Evolutionary conservation across 2,888 invertebrate genomes (phyloP), one percentile per base, ranked within the genome.

Genomic region (Latrodectus elegans): DNA sequence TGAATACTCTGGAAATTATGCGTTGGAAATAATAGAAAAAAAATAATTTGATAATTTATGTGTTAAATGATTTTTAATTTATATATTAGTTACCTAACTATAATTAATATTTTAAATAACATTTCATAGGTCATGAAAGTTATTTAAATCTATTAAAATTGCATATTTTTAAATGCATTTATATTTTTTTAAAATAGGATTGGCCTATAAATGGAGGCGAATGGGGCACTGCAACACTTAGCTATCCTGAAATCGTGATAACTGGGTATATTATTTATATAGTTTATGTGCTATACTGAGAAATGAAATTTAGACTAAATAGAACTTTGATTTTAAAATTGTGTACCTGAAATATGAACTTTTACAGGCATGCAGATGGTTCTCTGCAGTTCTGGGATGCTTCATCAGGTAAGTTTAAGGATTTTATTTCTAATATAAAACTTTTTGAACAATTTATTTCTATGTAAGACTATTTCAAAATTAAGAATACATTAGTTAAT

Each of bases 141-240:
- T 38, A 38, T 38, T 38, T 38, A 38, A 38, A 4, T 38, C 4
- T 38, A 38, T 38, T 38, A 38, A 38, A 38, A 38, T 6, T 38
- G 38, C 38, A 22, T 51, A 49, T 11, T 11, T 76, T 67, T 53
- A 17, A 0, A 12, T 60, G 22, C 17, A 53, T 15, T 15, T 38
- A 53, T 14, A 70, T n/a, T 8, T 60, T 65, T n/a, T 55, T 53
- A 64, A 71, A 8, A 91, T 15, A 93, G 93, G 95, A 97, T 92
- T 99, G 99, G 99, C 99, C 99, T 85, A 95, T 99, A 90, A 95
- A 95, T 91, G 99, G 99, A 65, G 99, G 99, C 81, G 96, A 96
- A 92, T 98, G 98, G 97, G 96, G 97, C 90, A 96, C 97, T 84
- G 96, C 97, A 91, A 97, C 97, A 87, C 98, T 97, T 93, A 97